phyloP scores from a whole-genome alignment of 2,888 invertebrate genomes.

The Enchytraeus crypticus region DNA sequence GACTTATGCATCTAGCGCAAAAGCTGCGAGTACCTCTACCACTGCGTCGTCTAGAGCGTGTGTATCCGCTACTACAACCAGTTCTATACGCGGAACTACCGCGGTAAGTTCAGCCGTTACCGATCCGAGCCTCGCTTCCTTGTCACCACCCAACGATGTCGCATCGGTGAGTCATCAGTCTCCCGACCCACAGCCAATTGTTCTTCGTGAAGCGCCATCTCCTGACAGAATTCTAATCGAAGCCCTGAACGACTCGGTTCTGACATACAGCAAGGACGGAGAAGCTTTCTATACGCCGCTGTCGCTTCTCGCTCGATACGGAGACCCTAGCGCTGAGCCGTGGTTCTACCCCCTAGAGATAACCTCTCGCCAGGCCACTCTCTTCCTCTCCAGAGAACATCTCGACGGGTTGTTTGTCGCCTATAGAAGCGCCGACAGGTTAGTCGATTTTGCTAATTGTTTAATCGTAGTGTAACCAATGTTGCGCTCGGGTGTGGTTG shows the following conservation, averaged over 20 bases:
- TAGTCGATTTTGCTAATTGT: too few relatives aligned
- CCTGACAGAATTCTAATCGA: neutral
- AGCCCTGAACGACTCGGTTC: constrained; percentile 1
- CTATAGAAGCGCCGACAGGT: constrained; percentile 11
- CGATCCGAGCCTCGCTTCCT: too few relatives aligned
- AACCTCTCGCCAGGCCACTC: constrained; percentile 25
- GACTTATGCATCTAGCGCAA: too few relatives aligned
- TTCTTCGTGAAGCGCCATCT: too few relatives aligned
- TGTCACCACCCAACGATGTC: too few relatives aligned
- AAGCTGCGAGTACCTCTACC: too few relatives aligned
- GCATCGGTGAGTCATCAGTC: too few relatives aligned
- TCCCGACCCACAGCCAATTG: too few relatives aligned
- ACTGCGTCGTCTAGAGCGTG: neutral
- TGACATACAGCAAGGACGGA: constrained; percentile 24
- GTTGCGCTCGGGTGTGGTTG: too few relatives aligned
- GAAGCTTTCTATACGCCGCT: constrained; percentile 22
- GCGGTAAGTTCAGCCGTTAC: neutral
- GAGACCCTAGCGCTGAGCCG: constrained; percentile 27
- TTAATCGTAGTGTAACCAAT: too few relatives aligned
- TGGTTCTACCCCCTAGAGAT: constrained; percentile 29
- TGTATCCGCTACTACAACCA: neutral
- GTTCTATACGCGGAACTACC: neutral
- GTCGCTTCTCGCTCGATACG: constrained; percentile 19
- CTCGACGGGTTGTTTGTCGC: constrained; percentile 30
- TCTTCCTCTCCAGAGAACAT: constrained; percentile 25